Evolutionary conservation across 2,888 invertebrate species (phyloP).

Genomic region (Brachypalpus laphriformis): DNA sequence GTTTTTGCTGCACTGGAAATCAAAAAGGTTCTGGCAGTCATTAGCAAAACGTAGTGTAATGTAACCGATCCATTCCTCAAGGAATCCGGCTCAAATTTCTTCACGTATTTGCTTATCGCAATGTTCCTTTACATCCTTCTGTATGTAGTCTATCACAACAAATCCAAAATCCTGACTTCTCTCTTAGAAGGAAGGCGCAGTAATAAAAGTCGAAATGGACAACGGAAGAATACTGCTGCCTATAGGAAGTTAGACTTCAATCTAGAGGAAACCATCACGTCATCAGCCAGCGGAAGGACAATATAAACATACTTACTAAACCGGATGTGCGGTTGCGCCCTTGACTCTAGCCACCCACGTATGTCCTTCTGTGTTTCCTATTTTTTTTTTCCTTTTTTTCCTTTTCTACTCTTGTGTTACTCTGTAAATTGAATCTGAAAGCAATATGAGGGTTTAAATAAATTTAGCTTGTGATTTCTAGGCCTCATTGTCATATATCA

Average conservation of each 20-base stretch:
- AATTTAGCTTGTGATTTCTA: constrained; percentile 58
- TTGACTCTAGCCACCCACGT: constrained; percentile 31
- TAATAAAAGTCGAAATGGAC: constrained; percentile 76
- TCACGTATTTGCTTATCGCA: constrained; percentile 87
- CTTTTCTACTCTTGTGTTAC: constrained; percentile 38
- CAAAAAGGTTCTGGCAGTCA: too few relatives aligned
- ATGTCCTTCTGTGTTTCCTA: constrained; percentile 32
- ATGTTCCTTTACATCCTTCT: constrained; percentile 85
- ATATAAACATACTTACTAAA: constrained; percentile 77
- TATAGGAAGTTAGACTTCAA: constrained; percentile 87
- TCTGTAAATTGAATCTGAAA: constrained; percentile 58
- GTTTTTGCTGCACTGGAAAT: too few relatives aligned
- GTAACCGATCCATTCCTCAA: constrained; percentile 78
- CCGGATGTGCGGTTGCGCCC: neutral
- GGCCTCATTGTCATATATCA: constrained; percentile 22
- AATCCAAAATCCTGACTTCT: constrained; percentile 88
- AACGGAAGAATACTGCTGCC: constrained; percentile 85
- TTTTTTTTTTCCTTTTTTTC: constrained; percentile 1
- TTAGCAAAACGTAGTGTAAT: too few relatives aligned
- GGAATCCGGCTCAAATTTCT: constrained; percentile 86
- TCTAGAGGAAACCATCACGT: constrained; percentile 87
- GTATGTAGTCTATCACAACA: constrained; percentile 86
- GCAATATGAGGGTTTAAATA: constrained; percentile 69
- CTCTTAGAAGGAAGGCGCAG: constrained; percentile 85
- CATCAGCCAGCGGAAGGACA: constrained; percentile 77